Evolutionary conservation across 2,113 vertebrate species (phyloP).

Genomic region (Microcebus tavaratra): DNA sequence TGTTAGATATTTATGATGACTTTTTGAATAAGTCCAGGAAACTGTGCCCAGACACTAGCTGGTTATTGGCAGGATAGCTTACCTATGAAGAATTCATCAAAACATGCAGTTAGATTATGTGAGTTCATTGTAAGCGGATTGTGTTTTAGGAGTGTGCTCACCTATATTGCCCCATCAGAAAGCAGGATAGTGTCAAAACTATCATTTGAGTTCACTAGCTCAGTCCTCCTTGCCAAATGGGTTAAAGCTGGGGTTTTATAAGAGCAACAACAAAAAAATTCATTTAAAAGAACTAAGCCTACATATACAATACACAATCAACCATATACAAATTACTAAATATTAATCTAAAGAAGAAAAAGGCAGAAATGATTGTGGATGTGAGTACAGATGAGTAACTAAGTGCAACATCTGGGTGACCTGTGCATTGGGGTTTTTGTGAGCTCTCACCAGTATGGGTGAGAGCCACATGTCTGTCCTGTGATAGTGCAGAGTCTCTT

Average conservation of each 20-base stretch:
- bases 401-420: not conserved
- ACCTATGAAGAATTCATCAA: not conserved
- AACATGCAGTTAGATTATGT: not conserved
- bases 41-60: not conserved
- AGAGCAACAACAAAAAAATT: not conserved
- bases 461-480: not conserved
- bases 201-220: not conserved
- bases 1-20: not conserved
- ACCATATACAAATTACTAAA: not conserved
- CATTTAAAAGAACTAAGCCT: not conserved
- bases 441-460: not conserved
- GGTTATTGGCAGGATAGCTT: not conserved
- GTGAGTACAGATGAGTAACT: not conserved
- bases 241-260: not conserved
- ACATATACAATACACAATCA: not conserved
- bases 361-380: not conserved
- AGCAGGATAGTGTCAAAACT: not conserved
- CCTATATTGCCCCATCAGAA: not conserved
- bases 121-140: not conserved
- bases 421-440: not conserved
- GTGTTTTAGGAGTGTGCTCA: not conserved
- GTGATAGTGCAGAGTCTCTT: not conserved
- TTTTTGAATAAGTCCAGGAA: conserved; percentile 7
- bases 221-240: not conserved
- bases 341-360: not conserved